Conservation (phyloP, 2,888 invertebrate genomes). For the Chouioia cunea region DNA sequence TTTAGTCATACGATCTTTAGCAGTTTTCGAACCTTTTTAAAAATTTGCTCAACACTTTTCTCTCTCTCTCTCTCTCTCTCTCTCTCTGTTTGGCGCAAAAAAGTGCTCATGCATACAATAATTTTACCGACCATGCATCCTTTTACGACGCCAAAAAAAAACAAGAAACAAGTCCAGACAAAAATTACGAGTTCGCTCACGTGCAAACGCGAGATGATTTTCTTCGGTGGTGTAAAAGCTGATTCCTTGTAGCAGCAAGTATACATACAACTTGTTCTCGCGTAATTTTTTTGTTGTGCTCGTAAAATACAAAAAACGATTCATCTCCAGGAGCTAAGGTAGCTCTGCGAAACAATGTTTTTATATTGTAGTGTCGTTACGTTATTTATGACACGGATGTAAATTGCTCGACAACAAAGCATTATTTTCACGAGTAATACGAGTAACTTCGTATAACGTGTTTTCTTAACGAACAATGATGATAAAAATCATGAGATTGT, state of each 20-base stretch:
- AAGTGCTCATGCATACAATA: no score
- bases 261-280: neutral
- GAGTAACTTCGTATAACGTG: no score
- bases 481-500: neutral
- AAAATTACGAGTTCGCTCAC: conserved; percentile 5
- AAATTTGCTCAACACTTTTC: no score
- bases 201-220: conserved; percentile 9
- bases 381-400: conserved; percentile 23
- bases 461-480: neutral
- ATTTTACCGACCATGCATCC: no score
- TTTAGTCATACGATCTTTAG: no score
- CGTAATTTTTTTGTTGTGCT: conserved; percentile 15
- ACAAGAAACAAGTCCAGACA: neutral
- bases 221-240: neutral
- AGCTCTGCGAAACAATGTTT: conserved; percentile 18
- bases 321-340: conserved; percentile 3
- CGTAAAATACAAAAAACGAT: conserved; percentile 31
- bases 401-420: conserved; percentile 13
- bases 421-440: neutral
- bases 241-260: no score
- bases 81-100: no score
- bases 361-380: conserved; percentile 25
- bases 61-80: no score
- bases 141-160: neutral
- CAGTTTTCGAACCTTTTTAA: no score